Percentiles rank a stretch among this genome's conserved stretches.
These are phyloP conservation scores for Metallyticus violacea DNA, from an alignment of 2,888 invertebrate species.

Conservation along the genomic window DNA sequence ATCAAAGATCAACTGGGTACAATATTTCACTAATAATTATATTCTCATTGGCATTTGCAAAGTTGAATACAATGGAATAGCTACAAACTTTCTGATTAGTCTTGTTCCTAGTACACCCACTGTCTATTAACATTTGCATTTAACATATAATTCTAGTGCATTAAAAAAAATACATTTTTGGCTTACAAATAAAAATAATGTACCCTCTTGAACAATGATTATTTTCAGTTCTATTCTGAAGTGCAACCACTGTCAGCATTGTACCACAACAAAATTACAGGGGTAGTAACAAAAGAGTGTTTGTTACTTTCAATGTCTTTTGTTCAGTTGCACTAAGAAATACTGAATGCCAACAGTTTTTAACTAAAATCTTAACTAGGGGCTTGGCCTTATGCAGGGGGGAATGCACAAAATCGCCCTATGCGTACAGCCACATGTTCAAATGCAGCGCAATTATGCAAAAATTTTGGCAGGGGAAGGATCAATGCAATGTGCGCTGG, in stretches of 20 bases:
- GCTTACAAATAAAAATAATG: neutral
- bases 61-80: neutral
- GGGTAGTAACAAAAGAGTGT: neutral
- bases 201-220: conserved; percentile 4
- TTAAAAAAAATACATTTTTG: too few relatives aligned
- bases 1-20: conserved; percentile 12
- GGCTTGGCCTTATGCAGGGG: neutral
- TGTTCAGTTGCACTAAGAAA: neutral
- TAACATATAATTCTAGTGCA: too few relatives aligned
- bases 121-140: too few relatives aligned
- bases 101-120: too few relatives aligned
- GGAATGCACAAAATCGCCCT: neutral
- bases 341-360: neutral
- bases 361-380: neutral
- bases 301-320: neutral
- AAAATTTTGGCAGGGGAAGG: neutral
- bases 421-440: conserved; percentile 15
- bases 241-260: neutral
- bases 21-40: neutral
- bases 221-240: neutral
- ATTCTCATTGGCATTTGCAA: too few relatives aligned
- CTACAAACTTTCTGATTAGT: neutral
- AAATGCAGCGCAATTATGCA: neutral
- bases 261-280: neutral
- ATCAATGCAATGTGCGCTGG: neutral